phyloP scores from a whole-genome alignment of 2,797 vertebrate genomes.

The Cynopterus sphinx region DNA sequence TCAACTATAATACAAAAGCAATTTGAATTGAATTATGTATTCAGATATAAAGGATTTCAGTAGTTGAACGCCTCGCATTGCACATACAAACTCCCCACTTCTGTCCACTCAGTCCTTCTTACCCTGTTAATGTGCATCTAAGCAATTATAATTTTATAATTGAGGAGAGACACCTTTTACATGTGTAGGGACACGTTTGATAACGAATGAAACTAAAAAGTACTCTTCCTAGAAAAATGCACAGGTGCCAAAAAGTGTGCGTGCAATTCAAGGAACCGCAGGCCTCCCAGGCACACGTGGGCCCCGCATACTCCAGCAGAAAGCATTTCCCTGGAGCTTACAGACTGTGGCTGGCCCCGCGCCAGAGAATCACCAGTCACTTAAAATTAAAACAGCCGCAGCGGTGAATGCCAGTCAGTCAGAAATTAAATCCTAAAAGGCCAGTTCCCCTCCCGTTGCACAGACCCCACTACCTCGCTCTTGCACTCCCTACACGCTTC shows the following conservation, averaged over 20 bases:
- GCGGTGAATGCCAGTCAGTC: neutral
- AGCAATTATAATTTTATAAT: neutral
- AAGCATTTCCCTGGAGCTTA: neutral
- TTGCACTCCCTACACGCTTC: accelerated
- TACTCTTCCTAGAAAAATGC: neutral
- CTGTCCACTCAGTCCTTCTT: neutral
- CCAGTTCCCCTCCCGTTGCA: accelerated
- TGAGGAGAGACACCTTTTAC: neutral
- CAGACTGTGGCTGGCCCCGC: no score
- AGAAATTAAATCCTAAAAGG: neutral
- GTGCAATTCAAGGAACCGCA: accelerated
- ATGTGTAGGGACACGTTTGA: neutral
- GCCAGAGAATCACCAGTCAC: neutral
- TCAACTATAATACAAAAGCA: neutral
- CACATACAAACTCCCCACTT: accelerated
- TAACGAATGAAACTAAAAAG: neutral
- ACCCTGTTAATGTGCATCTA: neutral
- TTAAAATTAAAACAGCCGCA: neutral
- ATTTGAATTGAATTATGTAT: neutral
- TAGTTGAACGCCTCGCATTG: neutral
- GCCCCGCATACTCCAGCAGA: accelerated
- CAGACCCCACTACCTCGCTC: accelerated
- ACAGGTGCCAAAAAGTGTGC: no score
- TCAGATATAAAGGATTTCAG: neutral
- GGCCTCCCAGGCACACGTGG: no score